Conservation (phyloP, 2,888 invertebrate species). For the Nomada hirtipes region DNA sequence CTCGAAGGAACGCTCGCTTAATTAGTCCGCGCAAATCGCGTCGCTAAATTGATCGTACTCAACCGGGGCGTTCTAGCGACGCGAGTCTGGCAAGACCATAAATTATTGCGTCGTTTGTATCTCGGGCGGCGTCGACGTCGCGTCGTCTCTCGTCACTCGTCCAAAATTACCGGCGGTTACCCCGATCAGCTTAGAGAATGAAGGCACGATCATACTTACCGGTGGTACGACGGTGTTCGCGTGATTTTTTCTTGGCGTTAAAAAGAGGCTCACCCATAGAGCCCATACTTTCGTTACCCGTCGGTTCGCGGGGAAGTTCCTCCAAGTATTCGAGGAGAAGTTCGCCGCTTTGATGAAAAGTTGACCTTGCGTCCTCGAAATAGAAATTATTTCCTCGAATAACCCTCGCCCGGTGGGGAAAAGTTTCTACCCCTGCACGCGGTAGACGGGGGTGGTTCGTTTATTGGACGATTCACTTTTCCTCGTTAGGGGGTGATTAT, state of each 20-base stretch:
- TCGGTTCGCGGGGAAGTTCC: constrained; percentile 16
- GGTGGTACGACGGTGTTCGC: not conserved
- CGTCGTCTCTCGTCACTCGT: constrained; percentile 10
- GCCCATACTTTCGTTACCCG: constrained; percentile 25
- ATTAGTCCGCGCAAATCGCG: constrained; percentile 34
- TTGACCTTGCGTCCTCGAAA: constrained; percentile 56
- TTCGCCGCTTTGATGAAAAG: constrained; percentile 42
- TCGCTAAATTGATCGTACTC: constrained; percentile 19
- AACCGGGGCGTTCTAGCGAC: not conserved
- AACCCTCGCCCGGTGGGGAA: constrained; percentile 15
- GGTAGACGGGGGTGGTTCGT: not conserved
- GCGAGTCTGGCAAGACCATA: not conserved
- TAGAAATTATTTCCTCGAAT: constrained; percentile 53
- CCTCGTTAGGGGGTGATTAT: not conserved
- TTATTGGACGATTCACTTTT: constrained; percentile 5
- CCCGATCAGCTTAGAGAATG: not conserved
- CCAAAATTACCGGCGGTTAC: constrained; percentile 6
- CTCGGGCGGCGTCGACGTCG: constrained; percentile 1
- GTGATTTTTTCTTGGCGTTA: constrained; percentile 20
- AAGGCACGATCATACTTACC: constrained; percentile 34
- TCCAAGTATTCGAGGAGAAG: constrained; percentile 44
- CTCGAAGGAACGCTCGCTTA: constrained; percentile 32
- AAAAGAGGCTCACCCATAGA: not conserved
- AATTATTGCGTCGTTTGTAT: constrained; percentile 35
- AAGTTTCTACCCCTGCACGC: constrained; percentile 16